Conservation (phyloP, 2,113 vertebrate genomes). For the Centropristis striata region DNA sequence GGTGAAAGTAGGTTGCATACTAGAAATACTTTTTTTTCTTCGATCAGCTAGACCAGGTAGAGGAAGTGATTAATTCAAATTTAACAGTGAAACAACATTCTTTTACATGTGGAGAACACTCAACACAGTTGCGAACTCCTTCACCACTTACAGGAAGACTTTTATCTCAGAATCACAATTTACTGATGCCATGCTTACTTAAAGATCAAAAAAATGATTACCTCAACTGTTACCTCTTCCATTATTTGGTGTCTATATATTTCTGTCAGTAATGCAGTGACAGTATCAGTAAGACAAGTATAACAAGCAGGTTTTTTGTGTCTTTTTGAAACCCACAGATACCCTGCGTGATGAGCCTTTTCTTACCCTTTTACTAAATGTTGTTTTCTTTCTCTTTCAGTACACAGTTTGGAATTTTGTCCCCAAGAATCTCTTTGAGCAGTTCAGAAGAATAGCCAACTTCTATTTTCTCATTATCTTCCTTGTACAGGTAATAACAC, state of each 20-base stretch:
- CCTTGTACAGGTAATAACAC: slow-evolving; percentile 94
- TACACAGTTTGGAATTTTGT: slow-evolving; percentile 99
- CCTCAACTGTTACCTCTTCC: neutral
- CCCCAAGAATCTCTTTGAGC: slow-evolving; percentile 99
- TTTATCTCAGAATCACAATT: neutral
- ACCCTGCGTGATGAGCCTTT: neutral
- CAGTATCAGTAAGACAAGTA: neutral
- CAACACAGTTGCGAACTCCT: neutral
- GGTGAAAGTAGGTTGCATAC: neutral
- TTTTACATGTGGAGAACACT: neutral
- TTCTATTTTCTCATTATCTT: slow-evolving; percentile 99
- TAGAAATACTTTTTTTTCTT: neutral
- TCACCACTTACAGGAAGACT: neutral
- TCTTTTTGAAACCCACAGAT: slow-evolving; percentile 3
- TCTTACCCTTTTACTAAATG: neutral
- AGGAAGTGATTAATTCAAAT: slow-evolving; percentile 11
- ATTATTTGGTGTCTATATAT: neutral
- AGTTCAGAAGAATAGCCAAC: slow-evolving; percentile 99
- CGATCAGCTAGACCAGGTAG: neutral
- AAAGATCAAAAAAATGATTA: neutral
- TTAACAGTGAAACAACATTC: neutral
- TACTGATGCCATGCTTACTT: neutral
- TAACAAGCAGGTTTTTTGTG: neutral
- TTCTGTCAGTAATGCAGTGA: neutral
- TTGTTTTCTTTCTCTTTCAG: slow-evolving; percentile 77